Percentiles rank a stretch among this genome's conserved stretches.
Evolutionary conservation across 1,140 invertebrate genomes (phyloP).

Genomic region (Pomacea maculata): DNA sequence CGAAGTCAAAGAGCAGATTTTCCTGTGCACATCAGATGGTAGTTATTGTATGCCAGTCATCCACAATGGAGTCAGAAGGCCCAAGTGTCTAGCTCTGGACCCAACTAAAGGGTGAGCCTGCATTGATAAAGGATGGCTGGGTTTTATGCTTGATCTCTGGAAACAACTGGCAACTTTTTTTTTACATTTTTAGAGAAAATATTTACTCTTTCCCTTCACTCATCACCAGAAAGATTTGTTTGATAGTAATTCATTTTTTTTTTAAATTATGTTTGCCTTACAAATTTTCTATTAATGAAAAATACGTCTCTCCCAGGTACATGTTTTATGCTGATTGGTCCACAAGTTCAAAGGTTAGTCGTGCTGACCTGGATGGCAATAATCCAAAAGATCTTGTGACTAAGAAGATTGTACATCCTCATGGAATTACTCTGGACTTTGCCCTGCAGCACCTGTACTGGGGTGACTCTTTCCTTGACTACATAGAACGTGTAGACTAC

Average conservation of each 20-base stretch:
- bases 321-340: conserved; percentile 64
- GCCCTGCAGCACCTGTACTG: conserved; percentile 79
- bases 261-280: neutral
- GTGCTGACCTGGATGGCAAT: conserved; percentile 85
- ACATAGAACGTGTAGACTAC: conserved; percentile 92
- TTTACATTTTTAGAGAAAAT: too few relatives aligned
- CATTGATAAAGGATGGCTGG: conserved; percentile 71
- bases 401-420: conserved; percentile 97
- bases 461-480: conserved; percentile 72
- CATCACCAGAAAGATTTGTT: too few relatives aligned
- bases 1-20: conserved; percentile 71
- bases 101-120: conserved; percentile 90
- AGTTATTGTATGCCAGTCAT: conserved; percentile 41
- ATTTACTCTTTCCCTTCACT: too few relatives aligned
- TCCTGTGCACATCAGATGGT: conserved; percentile 72
- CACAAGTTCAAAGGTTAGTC: conserved; percentile 88
- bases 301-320: conserved; percentile 31
- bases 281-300: neutral
- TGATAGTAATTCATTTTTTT: too few relatives aligned
- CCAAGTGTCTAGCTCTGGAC: conserved; percentile 89
- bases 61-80: conserved; percentile 72
- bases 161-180: too few relatives aligned
- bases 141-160: too few relatives aligned
- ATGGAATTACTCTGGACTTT: conserved; percentile 76
- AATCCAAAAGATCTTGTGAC: conserved; percentile 77